These are phyloP conservation scores for Myathropa florea DNA, from an alignment of 2,888 invertebrate species.

Conservation along the genomic window DNA sequence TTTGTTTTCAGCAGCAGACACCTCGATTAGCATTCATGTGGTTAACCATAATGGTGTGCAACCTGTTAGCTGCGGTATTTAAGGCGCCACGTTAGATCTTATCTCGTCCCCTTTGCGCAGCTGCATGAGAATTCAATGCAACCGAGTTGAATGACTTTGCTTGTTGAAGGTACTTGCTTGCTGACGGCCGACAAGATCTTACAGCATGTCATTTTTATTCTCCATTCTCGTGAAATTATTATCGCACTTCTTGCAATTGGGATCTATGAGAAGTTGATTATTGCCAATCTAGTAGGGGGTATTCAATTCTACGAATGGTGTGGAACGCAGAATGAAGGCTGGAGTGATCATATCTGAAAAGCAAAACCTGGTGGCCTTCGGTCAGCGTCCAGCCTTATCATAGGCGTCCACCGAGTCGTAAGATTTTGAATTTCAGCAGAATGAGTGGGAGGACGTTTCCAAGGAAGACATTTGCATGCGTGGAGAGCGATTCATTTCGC, in stretches of 20 bases:
- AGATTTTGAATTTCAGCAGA: no score
- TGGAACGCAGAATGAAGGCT: not conserved
- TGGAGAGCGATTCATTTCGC: no score
- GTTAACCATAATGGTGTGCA: not conserved
- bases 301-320: not conserved
- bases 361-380: no score
- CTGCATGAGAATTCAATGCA: not conserved
- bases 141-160: not conserved
- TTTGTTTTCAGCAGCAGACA: not conserved
- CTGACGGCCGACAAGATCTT: not conserved
- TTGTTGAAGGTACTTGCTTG: not conserved
- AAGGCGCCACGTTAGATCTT: not conserved
- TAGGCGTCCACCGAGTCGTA: no score
- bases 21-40: not conserved
- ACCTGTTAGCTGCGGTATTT: not conserved
- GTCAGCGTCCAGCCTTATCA: no score
- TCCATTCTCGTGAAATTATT: not conserved
- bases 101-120: not conserved
- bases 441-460: no score
- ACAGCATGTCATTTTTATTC: not conserved
- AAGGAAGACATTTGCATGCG: no score
- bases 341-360: no score
- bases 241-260: not conserved
- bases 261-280: not conserved
- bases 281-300: not conserved